Percentiles rank a stretch among this genome's conserved stretches.
Conservation (phyloP, 2,888 invertebrate species). For the Tetranychus truncatus region DNA sequence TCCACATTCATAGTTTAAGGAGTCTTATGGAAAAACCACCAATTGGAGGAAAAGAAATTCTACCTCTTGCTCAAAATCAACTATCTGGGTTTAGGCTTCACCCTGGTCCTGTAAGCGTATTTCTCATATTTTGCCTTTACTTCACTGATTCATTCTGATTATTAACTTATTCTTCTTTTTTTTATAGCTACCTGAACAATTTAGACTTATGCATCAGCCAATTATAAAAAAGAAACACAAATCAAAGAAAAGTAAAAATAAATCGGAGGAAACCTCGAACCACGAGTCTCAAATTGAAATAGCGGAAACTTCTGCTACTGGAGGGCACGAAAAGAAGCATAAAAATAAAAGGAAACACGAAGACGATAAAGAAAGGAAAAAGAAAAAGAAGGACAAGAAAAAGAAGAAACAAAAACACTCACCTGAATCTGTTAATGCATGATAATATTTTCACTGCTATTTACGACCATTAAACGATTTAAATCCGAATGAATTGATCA, state of each 20-base stretch:
- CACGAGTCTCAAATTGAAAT: slow-evolving; percentile 25
- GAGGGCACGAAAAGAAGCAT: slow-evolving; percentile 67
- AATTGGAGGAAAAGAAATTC: slow-evolving; percentile 71
- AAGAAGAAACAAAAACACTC: slow-evolving; percentile 47
- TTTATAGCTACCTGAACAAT: slow-evolving; percentile 67
- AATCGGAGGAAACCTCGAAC: slow-evolving; percentile 29
- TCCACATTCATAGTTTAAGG: slow-evolving; percentile 22
- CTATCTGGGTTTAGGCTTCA: slow-evolving; percentile 81
- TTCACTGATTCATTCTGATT: background rate
- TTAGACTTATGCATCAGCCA: slow-evolving; percentile 72
- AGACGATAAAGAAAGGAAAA: slow-evolving; percentile 78
- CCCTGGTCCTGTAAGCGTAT: slow-evolving; percentile 56
- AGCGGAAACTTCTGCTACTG: slow-evolving; percentile 4
- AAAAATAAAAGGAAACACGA: slow-evolving; percentile 84
- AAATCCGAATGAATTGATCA: no score
- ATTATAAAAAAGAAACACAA: slow-evolving; percentile 84
- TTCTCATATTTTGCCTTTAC: no score
- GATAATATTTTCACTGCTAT: no score
- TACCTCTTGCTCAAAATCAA: slow-evolving; percentile 66
- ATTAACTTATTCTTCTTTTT: background rate
- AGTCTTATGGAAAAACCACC: slow-evolving; percentile 67
- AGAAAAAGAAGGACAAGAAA: slow-evolving; percentile 84
- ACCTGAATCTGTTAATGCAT: background rate
- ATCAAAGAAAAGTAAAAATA: slow-evolving; percentile 64
- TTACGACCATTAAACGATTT: no score